Base-by-base conservation (phyloP, 2,797 vertebrate species). In the Melanotaenia maccullochi region DNA sequence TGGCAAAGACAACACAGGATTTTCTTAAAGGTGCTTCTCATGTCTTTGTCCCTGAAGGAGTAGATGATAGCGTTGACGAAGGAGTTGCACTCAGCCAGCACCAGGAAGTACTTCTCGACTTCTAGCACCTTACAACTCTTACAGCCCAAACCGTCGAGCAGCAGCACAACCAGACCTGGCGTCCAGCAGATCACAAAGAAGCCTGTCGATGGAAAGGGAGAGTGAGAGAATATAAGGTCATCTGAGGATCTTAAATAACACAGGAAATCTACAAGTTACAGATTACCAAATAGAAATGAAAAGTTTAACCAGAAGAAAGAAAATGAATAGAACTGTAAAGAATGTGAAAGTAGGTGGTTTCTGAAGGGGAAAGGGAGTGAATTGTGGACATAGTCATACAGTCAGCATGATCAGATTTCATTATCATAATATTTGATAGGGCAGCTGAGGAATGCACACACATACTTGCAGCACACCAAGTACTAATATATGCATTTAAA, bases 151-250 rank as follows among this genome's bases (percentile, higher is more conserved):
- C 97, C 97, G 0, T 99, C 97, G 24, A 99, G 89, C 14, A 99
- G 93, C 51, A 99, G 93, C 9, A 98, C 88, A 0, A 99, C 96
- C 85, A 97, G 95, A 1, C 95, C 97, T 0, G 97, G 97, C 0
- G 97, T 99, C 97, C 97, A 99, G 88, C 97, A 99, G 79, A 99
- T 82, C 81, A 99, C 95, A 20, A 99, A 99, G 0, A 93, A 96
- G 36, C 97, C 97, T 98, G 92, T 0, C 24, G 60, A 28, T 32
- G 54, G 25, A 25, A 9, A 8, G 33, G 30, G 33, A 16, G 22
- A 68, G 11, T 20, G 33, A 61, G 13, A 22, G 20, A 9, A 72
- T 20, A 47, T n/a, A 14, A 60, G 52, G 63, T 68, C 33, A 65
- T 57, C n/a, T 47, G 9, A 58, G 51, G 35, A 58, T 32, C 36